phyloP scores from a whole-genome alignment of 2,797 vertebrate species.

The Prunella strophiata region DNA sequence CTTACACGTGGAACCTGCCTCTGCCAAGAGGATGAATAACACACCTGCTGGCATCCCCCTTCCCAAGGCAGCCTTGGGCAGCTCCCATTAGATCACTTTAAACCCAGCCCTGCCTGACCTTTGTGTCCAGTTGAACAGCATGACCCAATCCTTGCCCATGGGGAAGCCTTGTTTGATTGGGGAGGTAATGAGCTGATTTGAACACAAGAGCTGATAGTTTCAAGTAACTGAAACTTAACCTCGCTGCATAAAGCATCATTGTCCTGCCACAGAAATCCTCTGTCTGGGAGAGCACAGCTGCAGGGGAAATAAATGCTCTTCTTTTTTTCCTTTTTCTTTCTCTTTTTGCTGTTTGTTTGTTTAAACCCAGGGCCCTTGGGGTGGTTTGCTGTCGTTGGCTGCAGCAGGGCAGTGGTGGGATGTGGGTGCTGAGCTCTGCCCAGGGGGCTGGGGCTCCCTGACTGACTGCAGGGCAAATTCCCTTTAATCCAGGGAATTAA shows the following conservation, averaged over 20 bases:
- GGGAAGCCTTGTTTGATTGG: constrained; percentile 64
- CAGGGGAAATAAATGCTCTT: constrained; percentile 84
- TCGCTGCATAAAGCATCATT: constrained; percentile 84
- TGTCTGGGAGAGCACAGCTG: constrained; percentile 84
- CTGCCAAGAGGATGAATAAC: neutral
- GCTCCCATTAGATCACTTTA: neutral
- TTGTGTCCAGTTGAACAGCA: constrained; percentile 7
- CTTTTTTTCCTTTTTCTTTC: constrained; percentile 57
- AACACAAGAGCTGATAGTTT: constrained; percentile 78
- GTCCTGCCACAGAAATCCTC: constrained; percentile 81
- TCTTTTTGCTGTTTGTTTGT: constrained; percentile 49
- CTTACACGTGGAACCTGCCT: neutral
- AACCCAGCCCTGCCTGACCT: neutral
- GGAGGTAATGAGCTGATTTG: constrained; percentile 55
- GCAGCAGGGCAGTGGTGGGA: fast-evolving
- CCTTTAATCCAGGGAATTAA: constrained; percentile 8
- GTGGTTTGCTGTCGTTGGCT: neutral
- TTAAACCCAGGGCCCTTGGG: neutral
- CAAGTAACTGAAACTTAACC: constrained; percentile 78
- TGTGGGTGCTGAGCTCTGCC: neutral
- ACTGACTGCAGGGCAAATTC: neutral
- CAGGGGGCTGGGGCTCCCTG: neutral
- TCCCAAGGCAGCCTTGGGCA: neutral
- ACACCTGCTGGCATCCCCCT: fast-evolving
- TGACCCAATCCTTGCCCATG: constrained; percentile 2